phyloP scores from a whole-genome alignment of 37 sponge, comb jelly and placozoan genomes.

The Agelas oroides region DNA sequence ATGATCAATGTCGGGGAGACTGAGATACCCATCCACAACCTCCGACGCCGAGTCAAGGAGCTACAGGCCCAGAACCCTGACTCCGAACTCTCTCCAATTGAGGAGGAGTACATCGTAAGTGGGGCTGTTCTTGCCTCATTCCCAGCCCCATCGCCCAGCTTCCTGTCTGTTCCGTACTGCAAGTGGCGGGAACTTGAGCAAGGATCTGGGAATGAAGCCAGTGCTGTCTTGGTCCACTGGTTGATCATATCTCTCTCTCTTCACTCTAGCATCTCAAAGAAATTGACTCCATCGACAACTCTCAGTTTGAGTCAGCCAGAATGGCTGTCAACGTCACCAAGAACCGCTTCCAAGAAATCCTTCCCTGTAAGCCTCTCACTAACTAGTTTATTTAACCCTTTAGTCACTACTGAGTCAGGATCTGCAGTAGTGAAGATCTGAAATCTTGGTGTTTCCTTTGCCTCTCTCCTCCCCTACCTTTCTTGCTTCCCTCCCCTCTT shows the following conservation, averaged over 20 bases:
- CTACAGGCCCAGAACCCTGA: slow-evolving; percentile 22
- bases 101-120: slow-evolving; percentile 35
- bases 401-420: no score
- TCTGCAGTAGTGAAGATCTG: no score
- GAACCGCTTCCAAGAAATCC: slow-evolving; percentile 69
- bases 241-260: neutral
- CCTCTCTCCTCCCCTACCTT: neutral
- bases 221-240: no score
- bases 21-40: slow-evolving; percentile 38
- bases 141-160: no score
- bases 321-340: slow-evolving; percentile 58
- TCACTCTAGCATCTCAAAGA: slow-evolving; percentile 34
- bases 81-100: slow-evolving; percentile 11
- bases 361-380: slow-evolving; percentile 69
- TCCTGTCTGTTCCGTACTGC: no score
- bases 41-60: slow-evolving; percentile 29
- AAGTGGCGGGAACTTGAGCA: no score
- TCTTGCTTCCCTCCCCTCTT: neutral
- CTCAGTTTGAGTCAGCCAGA: slow-evolving; percentile 43
- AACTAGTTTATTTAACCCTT: no score
- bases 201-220: no score
- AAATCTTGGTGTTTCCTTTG: neutral
- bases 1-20: slow-evolving; percentile 58
- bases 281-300: slow-evolving; percentile 22
- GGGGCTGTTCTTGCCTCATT: neutral